These are phyloP conservation scores for Catotricha subobsoleta DNA, from an alignment of 2,888 invertebrate genomes.

Conservation along the genomic window DNA sequence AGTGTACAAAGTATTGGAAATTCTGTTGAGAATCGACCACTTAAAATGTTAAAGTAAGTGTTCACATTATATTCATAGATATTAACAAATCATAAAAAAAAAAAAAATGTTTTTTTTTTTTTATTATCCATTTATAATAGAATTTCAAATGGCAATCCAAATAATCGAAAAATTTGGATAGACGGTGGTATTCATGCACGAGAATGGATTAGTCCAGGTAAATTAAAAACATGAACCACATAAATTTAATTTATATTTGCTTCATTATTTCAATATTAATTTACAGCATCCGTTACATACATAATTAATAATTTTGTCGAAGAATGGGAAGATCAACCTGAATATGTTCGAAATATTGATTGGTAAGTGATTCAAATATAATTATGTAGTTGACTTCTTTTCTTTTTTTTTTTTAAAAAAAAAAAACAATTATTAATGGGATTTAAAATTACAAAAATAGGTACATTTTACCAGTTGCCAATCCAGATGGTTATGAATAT, in stretches of 20 bases:
- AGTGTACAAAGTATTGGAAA: conserved; percentile 54
- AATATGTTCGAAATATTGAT: conserved; percentile 57
- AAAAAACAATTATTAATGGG: no score
- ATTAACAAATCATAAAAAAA: no score
- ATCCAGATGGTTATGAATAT: conserved; percentile 80
- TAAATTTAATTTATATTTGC: no score
- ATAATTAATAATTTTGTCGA: conserved; percentile 52
- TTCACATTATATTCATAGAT: no score
- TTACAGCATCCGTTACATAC: conserved; percentile 58
- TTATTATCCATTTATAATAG: conserved; percentile 19
- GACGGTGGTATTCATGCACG: conserved; percentile 72
- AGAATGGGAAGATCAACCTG: conserved; percentile 44
- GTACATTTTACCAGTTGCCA: conserved; percentile 55
- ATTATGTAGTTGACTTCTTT: conserved; percentile 7
- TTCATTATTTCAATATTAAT: no score
- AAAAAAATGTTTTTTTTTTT: neutral
- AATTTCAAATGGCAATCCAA: conserved; percentile 47
- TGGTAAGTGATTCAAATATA: conserved; percentile 48
- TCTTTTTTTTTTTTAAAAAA: conserved; percentile 5
- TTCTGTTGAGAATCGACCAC: conserved; percentile 51
- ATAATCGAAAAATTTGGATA: conserved; percentile 49
- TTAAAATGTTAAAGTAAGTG: conserved; percentile 46
- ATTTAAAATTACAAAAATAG: conserved; percentile 19
- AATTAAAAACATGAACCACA: no score
- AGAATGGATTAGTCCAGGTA: conserved; percentile 83